Conservation (phyloP, 2,113 vertebrate genomes). For the Guaruba guarouba region DNA sequence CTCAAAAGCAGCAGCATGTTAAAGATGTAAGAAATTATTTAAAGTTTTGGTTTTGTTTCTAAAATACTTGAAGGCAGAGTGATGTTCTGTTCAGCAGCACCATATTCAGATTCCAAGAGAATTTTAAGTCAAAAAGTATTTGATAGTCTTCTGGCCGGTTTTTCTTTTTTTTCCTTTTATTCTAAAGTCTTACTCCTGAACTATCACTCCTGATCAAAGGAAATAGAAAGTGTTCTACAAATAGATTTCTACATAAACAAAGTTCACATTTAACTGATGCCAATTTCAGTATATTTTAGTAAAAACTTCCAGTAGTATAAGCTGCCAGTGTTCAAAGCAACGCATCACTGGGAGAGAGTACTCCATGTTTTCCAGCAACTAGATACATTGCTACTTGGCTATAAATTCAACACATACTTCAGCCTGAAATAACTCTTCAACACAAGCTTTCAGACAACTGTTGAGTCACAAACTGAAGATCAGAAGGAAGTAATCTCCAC, state of each 20-base stretch:
- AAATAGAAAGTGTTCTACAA: background rate
- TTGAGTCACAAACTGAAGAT: background rate
- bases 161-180: background rate
- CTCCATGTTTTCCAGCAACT: background rate
- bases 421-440: background rate
- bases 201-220: background rate
- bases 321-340: background rate
- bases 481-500: background rate
- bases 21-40: background rate
- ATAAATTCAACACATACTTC: background rate
- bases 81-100: background rate
- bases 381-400: background rate
- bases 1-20: slow-evolving; percentile 77
- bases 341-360: background rate
- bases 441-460: background rate
- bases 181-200: background rate
- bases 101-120: background rate
- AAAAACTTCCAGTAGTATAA: background rate
- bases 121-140: background rate
- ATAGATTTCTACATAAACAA: background rate
- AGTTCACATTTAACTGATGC: background rate
- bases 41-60: background rate
- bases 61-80: background rate
- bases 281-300: background rate
- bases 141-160: background rate